Base-by-base conservation (phyloP, 2,113 vertebrate genomes). In the Burhinus oedicnemus region DNA sequence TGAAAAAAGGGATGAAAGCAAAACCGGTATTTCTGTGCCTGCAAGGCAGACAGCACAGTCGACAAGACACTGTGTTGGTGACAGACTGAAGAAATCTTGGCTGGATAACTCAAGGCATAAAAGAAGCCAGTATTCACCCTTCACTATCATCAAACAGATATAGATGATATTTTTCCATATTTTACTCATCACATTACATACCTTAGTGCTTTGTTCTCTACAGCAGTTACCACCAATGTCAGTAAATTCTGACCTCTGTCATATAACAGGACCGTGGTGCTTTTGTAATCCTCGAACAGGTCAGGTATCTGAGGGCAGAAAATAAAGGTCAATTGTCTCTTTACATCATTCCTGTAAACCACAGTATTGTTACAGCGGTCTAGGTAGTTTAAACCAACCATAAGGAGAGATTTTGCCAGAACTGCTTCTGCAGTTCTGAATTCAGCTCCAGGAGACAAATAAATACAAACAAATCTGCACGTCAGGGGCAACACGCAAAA, bases 291-390 rank as follows among this genome's bases (percentile, higher is more conserved):
- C 82, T 34, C 7, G 52, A 87, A 57, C 29, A 82, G 54, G 84
- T 93, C 65, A 87, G 87, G 45, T 79, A 83, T 85, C 76, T 79
- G 72, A 94, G 65, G 64, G 44, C 70, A 91, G 62, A 92, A 95
- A 84, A 93, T 82, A 96, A 95, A 95, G 79, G 85, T 95, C 91
- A 92, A 9, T 90, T 95, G 91, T 95, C 95, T 97, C 87, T 77
- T 71, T 83, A 36, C 36, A 89, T 94, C 44, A 84, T 81, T 92
- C 62, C 55, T 69, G 57, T 87, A 89, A 97, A 87, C 68, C 27
- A n/a, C 72, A 87, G 72, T 27, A 76, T 64, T 75, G 42, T 64
- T 78, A 89, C 40, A 75, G 47, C 9, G 3, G 82, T 82, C 55
- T 57, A 45, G n/a, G 85, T 79, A 77, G 34, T 87, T 95, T 83